phyloP scores from a whole-genome alignment of 2,888 invertebrate species.

The Oeneis ivallda region DNA sequence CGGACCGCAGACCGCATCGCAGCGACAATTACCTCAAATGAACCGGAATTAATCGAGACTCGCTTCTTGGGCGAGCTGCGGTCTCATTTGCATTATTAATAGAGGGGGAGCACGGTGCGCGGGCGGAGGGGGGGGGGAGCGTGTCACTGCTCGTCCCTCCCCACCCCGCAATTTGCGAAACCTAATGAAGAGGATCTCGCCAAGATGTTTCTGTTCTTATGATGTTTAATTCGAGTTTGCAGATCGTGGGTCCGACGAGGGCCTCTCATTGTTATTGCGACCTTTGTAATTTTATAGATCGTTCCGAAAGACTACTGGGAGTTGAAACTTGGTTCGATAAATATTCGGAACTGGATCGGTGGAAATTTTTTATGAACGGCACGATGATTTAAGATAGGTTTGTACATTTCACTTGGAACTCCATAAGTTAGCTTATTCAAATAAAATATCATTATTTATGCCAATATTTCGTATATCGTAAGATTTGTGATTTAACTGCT shows the following conservation, averaged over 20 bases:
- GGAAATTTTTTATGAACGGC: slow-evolving; percentile 30
- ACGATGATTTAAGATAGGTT: no score
- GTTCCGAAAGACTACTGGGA: slow-evolving; percentile 3
- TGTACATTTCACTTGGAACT: no score
- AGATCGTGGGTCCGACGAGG: slow-evolving; percentile 71
- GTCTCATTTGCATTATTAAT: slow-evolving; percentile 83
- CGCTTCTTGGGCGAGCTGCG: slow-evolving; percentile 80
- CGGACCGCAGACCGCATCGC: slow-evolving; percentile 69
- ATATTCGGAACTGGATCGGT: neutral
- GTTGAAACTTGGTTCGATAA: slow-evolving; percentile 8
- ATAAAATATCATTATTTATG: no score
- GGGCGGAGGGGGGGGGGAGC: slow-evolving; percentile 41
- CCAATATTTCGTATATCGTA: no score
- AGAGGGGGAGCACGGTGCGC: slow-evolving; percentile 68
- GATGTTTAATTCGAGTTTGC: slow-evolving; percentile 80
- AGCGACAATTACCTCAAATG: slow-evolving; percentile 82
- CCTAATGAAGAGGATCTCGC: slow-evolving; percentile 80
- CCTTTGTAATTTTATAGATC: slow-evolving; percentile 47
- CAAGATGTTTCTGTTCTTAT: slow-evolving; percentile 81
- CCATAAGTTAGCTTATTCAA: no score
- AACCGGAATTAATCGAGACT: slow-evolving; percentile 81
- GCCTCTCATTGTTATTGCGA: slow-evolving; percentile 72
- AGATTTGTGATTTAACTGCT: no score
- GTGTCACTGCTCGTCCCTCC: slow-evolving; percentile 67
- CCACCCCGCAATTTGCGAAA: slow-evolving; percentile 72